These are phyloP conservation scores for Perognathus longimembris DNA, from an alignment of 2,113 vertebrate species.

Conservation along the genomic window DNA sequence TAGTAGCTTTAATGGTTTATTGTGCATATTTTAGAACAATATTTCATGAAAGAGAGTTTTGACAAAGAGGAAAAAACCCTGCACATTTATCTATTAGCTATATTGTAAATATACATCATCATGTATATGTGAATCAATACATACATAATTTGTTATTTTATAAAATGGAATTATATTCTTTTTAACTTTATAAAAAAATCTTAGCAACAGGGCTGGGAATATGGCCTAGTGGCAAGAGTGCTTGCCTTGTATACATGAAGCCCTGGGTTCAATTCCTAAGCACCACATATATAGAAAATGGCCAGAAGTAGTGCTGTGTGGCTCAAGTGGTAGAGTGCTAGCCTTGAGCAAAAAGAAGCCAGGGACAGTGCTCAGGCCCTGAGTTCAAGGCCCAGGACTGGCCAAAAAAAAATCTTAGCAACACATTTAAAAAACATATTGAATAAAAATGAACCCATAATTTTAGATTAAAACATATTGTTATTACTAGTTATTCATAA, in stretches of 20 bases:
- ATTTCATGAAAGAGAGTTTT: background rate
- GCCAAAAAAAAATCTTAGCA: background rate
- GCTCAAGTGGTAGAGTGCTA: too few species aligned
- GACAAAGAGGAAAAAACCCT: background rate
- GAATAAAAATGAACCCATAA: background rate
- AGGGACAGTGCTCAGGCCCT: too few species aligned
- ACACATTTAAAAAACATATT: background rate
- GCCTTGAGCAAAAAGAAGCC: too few species aligned
- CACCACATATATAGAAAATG: too few species aligned
- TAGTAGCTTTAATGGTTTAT: background rate
- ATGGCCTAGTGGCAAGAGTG: too few species aligned
- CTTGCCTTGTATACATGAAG: too few species aligned
- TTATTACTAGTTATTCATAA: background rate
- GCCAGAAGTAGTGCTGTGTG: too few species aligned
- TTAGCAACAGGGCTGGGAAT: too few species aligned
- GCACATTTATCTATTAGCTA: background rate
- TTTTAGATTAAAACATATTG: slow-evolving; percentile 21
- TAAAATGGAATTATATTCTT: background rate
- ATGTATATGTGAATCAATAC: background rate
- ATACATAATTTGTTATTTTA: slow-evolving; percentile 33
- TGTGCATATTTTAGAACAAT: background rate
- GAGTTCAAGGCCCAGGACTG: too few species aligned
- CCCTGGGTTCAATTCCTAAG: too few species aligned
- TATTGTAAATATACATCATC: background rate
- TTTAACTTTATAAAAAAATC: slow-evolving; percentile 17